Percentiles rank a stretch among this genome's conserved stretches.
Conservation (phyloP, 2,113 vertebrate genomes). For the Girardinichthys multiradiatus region DNA sequence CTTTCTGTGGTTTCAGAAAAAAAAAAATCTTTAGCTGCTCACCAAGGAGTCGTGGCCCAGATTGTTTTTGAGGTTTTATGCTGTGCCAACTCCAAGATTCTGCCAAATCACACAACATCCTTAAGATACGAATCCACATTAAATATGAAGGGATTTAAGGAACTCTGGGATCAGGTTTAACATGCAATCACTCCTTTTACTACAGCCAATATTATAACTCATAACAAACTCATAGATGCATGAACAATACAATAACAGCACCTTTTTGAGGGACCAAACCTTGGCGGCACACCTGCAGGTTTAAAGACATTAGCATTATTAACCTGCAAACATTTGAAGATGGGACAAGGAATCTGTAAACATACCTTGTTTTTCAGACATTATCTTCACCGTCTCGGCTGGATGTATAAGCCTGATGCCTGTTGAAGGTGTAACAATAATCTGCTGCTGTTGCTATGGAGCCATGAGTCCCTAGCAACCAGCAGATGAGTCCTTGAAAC, state of each 20-base stretch:
- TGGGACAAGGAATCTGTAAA: not conserved
- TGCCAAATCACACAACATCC: constrained; percentile 33
- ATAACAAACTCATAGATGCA: not conserved
- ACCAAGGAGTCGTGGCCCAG: constrained; percentile 74
- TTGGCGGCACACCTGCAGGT: constrained; percentile 43
- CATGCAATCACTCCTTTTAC: not conserved
- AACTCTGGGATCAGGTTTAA: not conserved
- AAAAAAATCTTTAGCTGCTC: constrained; percentile 28
- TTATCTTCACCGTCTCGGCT: constrained; percentile 37
- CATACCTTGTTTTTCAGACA: constrained; percentile 58
- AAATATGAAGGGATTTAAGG: constrained; percentile 9
- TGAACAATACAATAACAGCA: constrained; percentile 25
- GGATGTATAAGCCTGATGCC: constrained; percentile 10
- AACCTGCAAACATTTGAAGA: rapidly evolving
- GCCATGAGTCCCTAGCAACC: constrained; percentile 61
- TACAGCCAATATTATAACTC: not conserved
- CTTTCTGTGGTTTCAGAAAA: not conserved
- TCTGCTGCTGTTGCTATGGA: constrained; percentile 51
- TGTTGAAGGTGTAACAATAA: constrained; percentile 12
- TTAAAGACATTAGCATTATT: not conserved
- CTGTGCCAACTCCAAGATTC: constrained; percentile 72
- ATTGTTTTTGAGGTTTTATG: constrained; percentile 70
- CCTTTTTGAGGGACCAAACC: constrained; percentile 67
- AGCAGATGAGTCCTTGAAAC: constrained; percentile 59
- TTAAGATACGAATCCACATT: constrained; percentile 25